Conservation (phyloP, 2,888 invertebrate species). For the Hartigia nigra region DNA sequence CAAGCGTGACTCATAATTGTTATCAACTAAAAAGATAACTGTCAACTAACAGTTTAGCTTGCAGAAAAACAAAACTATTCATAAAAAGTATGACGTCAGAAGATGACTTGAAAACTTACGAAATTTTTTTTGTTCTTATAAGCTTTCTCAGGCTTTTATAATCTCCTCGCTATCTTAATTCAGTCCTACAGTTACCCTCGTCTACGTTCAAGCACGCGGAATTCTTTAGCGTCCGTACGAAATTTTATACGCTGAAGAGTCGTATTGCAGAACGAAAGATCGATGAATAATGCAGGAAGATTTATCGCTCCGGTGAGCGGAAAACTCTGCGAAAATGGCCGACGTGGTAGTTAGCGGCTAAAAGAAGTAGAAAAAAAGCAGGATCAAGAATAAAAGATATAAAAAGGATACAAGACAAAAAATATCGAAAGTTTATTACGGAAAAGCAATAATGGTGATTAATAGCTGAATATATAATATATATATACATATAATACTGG, state of each 20-base stretch:
- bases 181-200: background rate
- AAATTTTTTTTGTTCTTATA: background rate
- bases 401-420: background rate
- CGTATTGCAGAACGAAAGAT: background rate
- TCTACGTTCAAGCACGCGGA: background rate
- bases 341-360: background rate
- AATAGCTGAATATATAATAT: too few relatives aligned
- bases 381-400: background rate
- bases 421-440: background rate
- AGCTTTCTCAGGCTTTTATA: too few relatives aligned
- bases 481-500: background rate
- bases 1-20: background rate
- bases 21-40: background rate
- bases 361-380: slow-evolving; percentile 11
- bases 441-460: background rate
- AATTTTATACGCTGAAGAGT: background rate
- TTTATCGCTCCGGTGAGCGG: slow-evolving; percentile 24
- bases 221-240: background rate
- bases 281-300: slow-evolving; percentile 27
- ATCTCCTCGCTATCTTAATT: background rate
- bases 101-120: background rate
- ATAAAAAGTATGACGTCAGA: background rate
- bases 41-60: background rate
- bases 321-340: slow-evolving; percentile 27
- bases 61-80: background rate